A percentile compares a stretch with the other conserved stretches of the same genome.
Evolutionary conservation across 1,140 invertebrate species (phyloP).

Genomic region (Ganaspis sp.): DNA sequence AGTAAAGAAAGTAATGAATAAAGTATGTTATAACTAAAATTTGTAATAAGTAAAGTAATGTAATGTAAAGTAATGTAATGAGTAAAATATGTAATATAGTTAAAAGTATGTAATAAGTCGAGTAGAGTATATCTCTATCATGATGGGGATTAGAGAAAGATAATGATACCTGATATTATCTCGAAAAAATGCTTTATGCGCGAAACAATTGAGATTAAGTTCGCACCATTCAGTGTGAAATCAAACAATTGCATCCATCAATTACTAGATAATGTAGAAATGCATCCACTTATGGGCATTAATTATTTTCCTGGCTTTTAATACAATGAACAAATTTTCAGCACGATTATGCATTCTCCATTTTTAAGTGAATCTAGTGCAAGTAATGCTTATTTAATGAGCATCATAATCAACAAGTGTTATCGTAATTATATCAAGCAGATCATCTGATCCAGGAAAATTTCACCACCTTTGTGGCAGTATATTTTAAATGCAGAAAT

Average conservation of each 20-base stretch:
- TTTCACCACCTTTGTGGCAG: background rate
- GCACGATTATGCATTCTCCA: background rate
- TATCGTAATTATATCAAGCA: constrained; percentile 12
- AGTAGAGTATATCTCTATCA: background rate
- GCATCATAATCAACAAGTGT: constrained; percentile 6
- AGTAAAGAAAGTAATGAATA: too few relatives aligned
- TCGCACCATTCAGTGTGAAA: constrained; percentile 22
- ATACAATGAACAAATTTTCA: constrained; percentile 13
- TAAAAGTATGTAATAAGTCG: background rate
- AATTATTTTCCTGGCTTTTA: background rate
- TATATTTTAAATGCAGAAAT: background rate
- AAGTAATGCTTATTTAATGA: constrained; percentile 26
- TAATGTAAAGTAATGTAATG: too few relatives aligned
- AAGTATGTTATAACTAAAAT: too few relatives aligned
- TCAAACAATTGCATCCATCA: constrained; percentile 18
- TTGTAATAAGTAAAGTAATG: too few relatives aligned
- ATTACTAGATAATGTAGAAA: background rate
- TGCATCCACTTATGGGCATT: background rate
- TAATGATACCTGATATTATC: background rate
- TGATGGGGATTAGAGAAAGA: background rate
- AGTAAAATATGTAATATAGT: background rate
- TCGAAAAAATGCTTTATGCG: background rate
- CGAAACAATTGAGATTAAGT: constrained; percentile 9
- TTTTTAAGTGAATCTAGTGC: constrained; percentile 9
- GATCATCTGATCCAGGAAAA: constrained; percentile 2